A percentile compares a stretch with the other conserved stretches of the same genome.
phyloP scores from a whole-genome alignment of 2,113 vertebrate species.

The Noturus placidus region DNA sequence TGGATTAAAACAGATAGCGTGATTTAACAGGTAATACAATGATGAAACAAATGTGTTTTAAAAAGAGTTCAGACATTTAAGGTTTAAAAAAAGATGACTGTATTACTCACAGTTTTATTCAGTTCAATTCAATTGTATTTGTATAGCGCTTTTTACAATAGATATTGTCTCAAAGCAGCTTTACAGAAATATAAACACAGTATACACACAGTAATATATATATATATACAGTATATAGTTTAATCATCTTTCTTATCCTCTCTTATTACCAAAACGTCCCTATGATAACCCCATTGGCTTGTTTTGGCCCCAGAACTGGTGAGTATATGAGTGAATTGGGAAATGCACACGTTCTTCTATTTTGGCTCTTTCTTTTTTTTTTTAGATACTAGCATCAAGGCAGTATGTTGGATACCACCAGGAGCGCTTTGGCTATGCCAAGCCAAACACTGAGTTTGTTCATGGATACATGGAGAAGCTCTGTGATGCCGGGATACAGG shows the following conservation, averaged over 20 bases:
- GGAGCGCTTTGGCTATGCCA: conserved; percentile 64
- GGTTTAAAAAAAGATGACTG: neutral
- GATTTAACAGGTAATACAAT: neutral
- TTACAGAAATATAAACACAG: no score
- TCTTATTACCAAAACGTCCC: neutral
- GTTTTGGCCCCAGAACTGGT: neutral
- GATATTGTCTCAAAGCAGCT: no score
- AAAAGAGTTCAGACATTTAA: neutral
- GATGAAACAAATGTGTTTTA: neutral
- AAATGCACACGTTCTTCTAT: neutral
- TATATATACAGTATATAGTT: no score
- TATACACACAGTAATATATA: no score
- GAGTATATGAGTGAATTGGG: neutral
- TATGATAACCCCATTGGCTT: neutral
- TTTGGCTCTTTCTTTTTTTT: neutral
- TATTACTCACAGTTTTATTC: neutral
- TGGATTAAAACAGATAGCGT: neutral
- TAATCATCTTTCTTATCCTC: neutral
- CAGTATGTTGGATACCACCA: conserved; percentile 70
- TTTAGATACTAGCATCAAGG: conserved; percentile 58
- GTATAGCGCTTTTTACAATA: no score
- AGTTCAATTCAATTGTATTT: no score
- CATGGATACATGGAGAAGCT: conserved; percentile 74
- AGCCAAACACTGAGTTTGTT: conserved; percentile 65
- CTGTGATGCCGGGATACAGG: conserved; percentile 63